Conservation (phyloP, 2,888 invertebrate species). For the Anarsia innoxiella region DNA sequence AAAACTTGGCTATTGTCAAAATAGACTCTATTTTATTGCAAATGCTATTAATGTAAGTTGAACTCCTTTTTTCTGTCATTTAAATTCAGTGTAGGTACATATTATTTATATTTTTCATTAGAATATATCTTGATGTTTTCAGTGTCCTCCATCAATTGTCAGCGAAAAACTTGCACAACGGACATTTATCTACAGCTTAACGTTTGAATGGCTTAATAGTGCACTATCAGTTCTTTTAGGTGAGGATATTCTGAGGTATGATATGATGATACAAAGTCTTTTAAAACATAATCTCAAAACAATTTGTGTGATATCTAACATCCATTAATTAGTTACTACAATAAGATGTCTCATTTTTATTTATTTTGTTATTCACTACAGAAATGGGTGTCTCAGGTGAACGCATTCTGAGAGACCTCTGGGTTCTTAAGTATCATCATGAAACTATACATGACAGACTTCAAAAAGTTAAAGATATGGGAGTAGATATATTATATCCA, state of each 20-base stretch:
- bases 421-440: conserved; percentile 77
- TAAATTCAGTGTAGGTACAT: neutral
- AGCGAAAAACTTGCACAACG: conserved; percentile 65
- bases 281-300: no score
- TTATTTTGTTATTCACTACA: conserved; percentile 25
- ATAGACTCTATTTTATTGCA: conserved; percentile 76
- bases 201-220: conserved; percentile 69
- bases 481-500: conserved; percentile 71
- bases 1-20: conserved; percentile 48
- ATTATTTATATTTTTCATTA: conserved; percentile 9
- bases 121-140: conserved; percentile 25
- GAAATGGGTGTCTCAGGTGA: conserved; percentile 70
- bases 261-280: no score
- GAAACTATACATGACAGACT: conserved; percentile 69
- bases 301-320: conserved; percentile 1
- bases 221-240: conserved; percentile 69
- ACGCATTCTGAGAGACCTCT: conserved; percentile 76
- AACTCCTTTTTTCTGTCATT: neutral
- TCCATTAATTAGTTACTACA: neutral
- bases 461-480: conserved; percentile 59
- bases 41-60: conserved; percentile 52
- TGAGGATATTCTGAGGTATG: no score
- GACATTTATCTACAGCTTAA: conserved; percentile 71
- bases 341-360: neutral
- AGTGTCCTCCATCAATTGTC: conserved; percentile 57